Evolutionary conservation across 2,113 vertebrate species (phyloP), one percentile per base, ranked within the genome.

Genomic region (Elephas maximus): DNA sequence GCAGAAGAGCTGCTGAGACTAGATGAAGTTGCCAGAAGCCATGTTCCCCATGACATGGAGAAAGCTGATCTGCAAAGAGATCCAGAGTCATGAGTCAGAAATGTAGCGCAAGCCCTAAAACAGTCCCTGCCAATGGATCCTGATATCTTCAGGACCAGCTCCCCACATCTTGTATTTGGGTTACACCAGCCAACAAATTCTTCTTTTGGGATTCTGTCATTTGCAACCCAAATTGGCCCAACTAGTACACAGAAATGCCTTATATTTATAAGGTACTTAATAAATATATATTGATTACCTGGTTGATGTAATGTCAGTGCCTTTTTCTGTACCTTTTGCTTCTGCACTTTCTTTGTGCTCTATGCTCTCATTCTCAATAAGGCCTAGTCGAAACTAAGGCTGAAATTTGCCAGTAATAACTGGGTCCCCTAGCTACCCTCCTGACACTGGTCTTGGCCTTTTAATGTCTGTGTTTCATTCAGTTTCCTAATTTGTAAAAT

Each of bases 401-500:
- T 69, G 7, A 8, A 89, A 12, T 90, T 57, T 57, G 33, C 71
- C 15, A 41, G 57, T 65, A 77, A 74, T 30, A 83, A 87, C 8
- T 51, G 45, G 6, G 18, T 63, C 5, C 21, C 30, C 30, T 84
- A 57, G 4, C 6, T 3, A 20, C 23, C 20, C 53, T 15, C 53
- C 53, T 12, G 21, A 20, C 8, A 18, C 20, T 94, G 79, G 12
- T n/a, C n/a, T 80, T 51, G 10, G 12, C 83, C 30, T 81, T 80
- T 93, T 73, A 92, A 51, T 44, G 62, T n/a, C 12, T 83, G 28
- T 90, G 44, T 90, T 57, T 15, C 53, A n/a, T 57, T 94, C 73
- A 53, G 37, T 76, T 94, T 84, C 65, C 73, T 63, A 57, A 84
- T 90, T 87, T 95, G 37, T 62, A 91, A 73, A 95, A 33, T 81